phyloP scores from a whole-genome alignment of 2,797 vertebrate genomes.

The Iguana delicatissima region DNA sequence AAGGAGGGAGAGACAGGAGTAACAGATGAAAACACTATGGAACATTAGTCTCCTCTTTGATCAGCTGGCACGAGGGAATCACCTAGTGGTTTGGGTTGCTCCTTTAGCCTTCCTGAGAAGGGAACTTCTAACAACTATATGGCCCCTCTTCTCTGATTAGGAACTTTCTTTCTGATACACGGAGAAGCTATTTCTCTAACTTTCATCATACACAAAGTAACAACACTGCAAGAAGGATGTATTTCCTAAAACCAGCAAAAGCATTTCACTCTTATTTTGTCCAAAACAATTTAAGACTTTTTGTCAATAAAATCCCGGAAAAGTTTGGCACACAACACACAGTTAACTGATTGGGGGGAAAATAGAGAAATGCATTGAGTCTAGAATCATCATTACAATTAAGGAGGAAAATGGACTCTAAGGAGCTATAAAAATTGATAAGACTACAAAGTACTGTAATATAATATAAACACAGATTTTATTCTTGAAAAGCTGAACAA shows the following conservation, averaged over 20 bases:
- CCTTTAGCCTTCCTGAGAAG: not conserved
- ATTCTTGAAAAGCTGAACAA: not conserved
- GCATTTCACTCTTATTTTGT: not conserved
- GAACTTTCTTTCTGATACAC: not conserved
- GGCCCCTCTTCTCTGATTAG: not conserved
- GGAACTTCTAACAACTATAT: not conserved
- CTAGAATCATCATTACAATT: not conserved
- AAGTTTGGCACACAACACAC: not conserved
- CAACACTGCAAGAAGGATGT: not conserved
- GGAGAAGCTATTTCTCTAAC: not conserved
- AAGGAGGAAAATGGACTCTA: not conserved
- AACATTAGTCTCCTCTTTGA: too few species aligned
- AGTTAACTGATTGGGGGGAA: not conserved
- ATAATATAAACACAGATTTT: conserved; percentile 1
- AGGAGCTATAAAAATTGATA: not conserved
- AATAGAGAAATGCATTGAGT: not conserved
- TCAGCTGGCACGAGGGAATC: too few species aligned
- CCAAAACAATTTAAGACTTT: not conserved
- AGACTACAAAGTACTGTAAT: not conserved
- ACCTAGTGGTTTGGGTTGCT: too few species aligned
- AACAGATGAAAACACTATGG: too few species aligned
- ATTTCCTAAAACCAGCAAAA: not conserved
- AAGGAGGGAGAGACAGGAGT: too few species aligned
- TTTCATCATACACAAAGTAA: not conserved
- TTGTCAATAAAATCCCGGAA: not conserved